Conservation (phyloP, 2,113 vertebrate species). For the Cygnus atratus region DNA sequence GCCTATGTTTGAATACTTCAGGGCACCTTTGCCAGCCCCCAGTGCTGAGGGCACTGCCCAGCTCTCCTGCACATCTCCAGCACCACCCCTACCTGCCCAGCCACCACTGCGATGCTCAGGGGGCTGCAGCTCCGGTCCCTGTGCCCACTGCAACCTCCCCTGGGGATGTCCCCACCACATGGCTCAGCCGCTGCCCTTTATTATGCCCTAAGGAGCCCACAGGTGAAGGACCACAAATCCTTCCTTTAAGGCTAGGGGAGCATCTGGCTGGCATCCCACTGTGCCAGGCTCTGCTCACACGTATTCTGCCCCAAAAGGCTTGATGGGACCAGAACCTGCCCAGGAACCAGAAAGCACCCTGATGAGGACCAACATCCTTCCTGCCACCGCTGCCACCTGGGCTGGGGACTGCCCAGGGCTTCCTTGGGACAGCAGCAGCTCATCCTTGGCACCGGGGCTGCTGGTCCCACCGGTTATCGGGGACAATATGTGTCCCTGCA, state of each 20-base stretch:
- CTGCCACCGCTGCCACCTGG: not conserved
- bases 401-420: not conserved
- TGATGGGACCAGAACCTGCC: not conserved
- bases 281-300: not conserved
- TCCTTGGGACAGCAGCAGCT: not conserved
- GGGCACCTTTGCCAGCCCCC: not conserved
- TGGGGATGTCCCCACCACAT: too few species aligned
- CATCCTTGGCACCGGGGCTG: not conserved
- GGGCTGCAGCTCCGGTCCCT: not conserved
- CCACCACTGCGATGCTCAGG: rapidly evolving
- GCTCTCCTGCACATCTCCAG: not conserved
- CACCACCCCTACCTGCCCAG: too few species aligned
- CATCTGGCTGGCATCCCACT: rapidly evolving
- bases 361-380: not conserved
- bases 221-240: not conserved
- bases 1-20: not conserved
- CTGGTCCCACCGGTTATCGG: rapidly evolving
- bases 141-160: not conserved
- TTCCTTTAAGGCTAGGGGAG: not conserved
- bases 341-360: rapidly evolving
- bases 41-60: not conserved
- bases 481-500: not conserved
- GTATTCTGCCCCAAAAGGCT: not conserved
- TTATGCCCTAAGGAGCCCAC: rapidly evolving
- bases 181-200: not conserved